phyloP scores from a whole-genome alignment of 2,888 invertebrate species.

The Biston stratarius region DNA sequence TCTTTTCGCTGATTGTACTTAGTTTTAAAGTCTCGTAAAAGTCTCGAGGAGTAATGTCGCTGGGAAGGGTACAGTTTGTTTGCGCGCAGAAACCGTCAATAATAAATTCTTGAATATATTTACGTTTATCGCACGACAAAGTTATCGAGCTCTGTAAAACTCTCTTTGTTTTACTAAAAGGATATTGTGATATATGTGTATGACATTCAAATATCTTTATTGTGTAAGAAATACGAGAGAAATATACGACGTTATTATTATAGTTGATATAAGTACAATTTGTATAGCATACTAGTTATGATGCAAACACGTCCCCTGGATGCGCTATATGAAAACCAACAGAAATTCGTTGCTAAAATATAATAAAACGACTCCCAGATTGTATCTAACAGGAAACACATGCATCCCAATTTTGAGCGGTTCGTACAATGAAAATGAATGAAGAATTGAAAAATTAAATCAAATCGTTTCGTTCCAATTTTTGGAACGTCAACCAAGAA shows the following conservation, averaged over 20 bases:
- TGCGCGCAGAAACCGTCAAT: constrained; percentile 14
- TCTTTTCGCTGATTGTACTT: constrained; percentile 3
- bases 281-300: neutral
- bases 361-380: no score
- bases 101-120: constrained; percentile 25
- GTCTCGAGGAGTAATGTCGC: constrained; percentile 37
- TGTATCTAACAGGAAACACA: no score
- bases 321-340: no score
- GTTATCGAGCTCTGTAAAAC: constrained; percentile 21
- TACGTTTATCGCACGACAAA: constrained; percentile 18
- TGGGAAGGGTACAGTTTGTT: constrained; percentile 28
- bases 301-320: no score
- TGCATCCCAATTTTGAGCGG: no score
- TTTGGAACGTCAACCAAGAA: no score
- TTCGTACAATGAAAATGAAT: no score
- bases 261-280: neutral
- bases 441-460: no score
- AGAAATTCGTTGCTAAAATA: no score
- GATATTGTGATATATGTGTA: constrained; percentile 9
- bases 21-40: constrained; percentile 39
- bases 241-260: neutral
- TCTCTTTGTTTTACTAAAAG: constrained; percentile 18
- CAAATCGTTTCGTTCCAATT: no score
- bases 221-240: neutral
- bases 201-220: neutral